Evolutionary conservation across 1,140 invertebrate species (phyloP), one percentile per base, ranked within the genome.

Genomic region (Diploscapter pachys): DNA sequence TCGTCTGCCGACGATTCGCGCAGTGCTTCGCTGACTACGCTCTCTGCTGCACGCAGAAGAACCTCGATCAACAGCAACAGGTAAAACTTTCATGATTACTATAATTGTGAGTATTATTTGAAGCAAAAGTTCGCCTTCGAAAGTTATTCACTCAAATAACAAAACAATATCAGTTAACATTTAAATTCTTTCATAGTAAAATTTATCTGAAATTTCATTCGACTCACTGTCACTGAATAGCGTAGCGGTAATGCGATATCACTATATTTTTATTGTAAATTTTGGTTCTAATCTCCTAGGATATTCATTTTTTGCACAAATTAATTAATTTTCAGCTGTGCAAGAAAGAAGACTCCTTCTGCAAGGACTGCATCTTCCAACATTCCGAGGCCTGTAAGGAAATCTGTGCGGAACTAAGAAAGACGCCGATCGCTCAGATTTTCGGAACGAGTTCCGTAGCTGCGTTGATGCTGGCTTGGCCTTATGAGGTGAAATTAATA

Each of bases 401-500:
- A 11, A 78, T 78, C 59, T 77, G 74, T 59, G 69, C 66, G 2
- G 76, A 72, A 57, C 59, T 78, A n/a, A n/a, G 76, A 5, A 64
- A 64, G 49, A 78, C 77, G 2, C 49, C 57, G 8, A 59, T 78
- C 11, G 71, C 55, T 51, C 31, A 54, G 48, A 59, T 78, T 5
- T 71, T 78, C 8, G 62, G 56, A 31, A 64, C 53, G 55, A 63
- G 63, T 4, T 57, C 74, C 49, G 64, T 78, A 6, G 63, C 77
- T 31, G 77, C 75, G 9, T 64, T 78, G 9, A 61, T 78, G 4
- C 50, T 78, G 8, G 75, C 77, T 6, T 78, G 77, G 77, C 77
- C 77, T 4, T 71, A 77, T 51, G 69, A 78, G n/a, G 50, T 72
- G 5, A 9, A 49, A 72, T 49, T 63, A 51, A 5, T 5, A 71